Conservation (phyloP, 2,888 invertebrate species). For the Acanthosepion esculentum region DNA sequence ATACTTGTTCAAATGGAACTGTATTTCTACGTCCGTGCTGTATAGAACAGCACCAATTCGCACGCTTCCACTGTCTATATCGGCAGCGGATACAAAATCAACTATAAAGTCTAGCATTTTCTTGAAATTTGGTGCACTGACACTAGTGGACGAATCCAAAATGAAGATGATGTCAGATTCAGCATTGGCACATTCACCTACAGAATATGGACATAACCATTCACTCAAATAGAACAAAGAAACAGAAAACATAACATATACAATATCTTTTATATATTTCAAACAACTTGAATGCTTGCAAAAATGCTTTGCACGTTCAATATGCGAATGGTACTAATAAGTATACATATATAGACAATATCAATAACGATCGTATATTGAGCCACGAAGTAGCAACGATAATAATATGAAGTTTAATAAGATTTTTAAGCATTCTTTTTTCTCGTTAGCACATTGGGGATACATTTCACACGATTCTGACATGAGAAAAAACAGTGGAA, state of each 20-base stretch:
- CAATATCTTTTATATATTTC: too few relatives aligned
- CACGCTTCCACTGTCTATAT: constrained; percentile 59
- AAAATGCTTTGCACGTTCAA: too few relatives aligned
- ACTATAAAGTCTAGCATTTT: constrained; percentile 60
- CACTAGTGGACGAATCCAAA: constrained; percentile 70
- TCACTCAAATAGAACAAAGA: neutral
- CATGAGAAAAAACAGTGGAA: neutral
- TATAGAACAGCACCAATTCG: constrained; percentile 61
- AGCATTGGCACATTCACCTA: constrained; percentile 48
- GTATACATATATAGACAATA: neutral
- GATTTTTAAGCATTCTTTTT: too few relatives aligned
- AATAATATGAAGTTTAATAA: too few relatives aligned
- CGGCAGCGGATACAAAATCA: constrained; percentile 57
- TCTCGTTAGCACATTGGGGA: accelerated
- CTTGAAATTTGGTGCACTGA: constrained; percentile 62
- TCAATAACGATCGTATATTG: neutral
- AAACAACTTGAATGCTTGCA: too few relatives aligned
- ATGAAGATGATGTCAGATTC: constrained; percentile 65
- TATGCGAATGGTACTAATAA: neutral
- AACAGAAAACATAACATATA: neutral
- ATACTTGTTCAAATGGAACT: constrained; percentile 57
- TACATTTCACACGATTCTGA: neutral
- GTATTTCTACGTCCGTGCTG: constrained; percentile 55
- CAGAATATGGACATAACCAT: neutral
- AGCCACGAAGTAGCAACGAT: too few relatives aligned